Evolutionary conservation across 1,140 invertebrate species (phyloP).

Genomic region (Theocolax elegans): DNA sequence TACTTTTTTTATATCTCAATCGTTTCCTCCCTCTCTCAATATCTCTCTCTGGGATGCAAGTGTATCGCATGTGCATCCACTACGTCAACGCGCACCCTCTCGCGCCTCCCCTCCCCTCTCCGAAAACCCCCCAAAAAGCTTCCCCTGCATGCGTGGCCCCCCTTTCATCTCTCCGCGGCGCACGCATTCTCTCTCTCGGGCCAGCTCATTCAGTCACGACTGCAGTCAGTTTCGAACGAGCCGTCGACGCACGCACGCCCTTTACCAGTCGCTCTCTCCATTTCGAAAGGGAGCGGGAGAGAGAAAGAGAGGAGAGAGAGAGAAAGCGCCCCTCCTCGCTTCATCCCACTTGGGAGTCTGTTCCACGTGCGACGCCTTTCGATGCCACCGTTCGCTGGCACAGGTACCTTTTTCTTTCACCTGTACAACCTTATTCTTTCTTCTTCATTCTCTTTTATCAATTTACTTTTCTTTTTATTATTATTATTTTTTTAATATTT

Average conservation of each 20-base stretch:
- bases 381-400: conserved; percentile 1
- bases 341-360: neutral
- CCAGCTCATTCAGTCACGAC: conserved; percentile 60
- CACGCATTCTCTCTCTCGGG: conserved; percentile 62
- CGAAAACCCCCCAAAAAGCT: conserved; percentile 59
- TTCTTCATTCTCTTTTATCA: too few relatives aligned
- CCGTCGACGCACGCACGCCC: conserved; percentile 53
- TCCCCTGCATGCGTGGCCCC: conserved; percentile 66
- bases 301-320: too few relatives aligned
- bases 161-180: conserved; percentile 58
- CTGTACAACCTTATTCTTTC: too few relatives aligned
- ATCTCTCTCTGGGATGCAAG: too few relatives aligned
- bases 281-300: too few relatives aligned
- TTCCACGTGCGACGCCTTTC: conserved; percentile 13
- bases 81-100: conserved; percentile 51
- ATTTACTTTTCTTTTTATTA: too few relatives aligned
- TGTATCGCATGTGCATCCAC: too few relatives aligned
- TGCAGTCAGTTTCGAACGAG: conserved; percentile 65
- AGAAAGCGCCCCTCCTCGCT: neutral
- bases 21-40: too few relatives aligned
- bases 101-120: conserved; percentile 48
- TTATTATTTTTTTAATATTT: too few relatives aligned
- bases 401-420: neutral
- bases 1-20: too few relatives aligned
- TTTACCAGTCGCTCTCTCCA: conserved; percentile 16